phyloP scores from a whole-genome alignment of 2,113 vertebrate species.

The Otolemur garnettii region DNA sequence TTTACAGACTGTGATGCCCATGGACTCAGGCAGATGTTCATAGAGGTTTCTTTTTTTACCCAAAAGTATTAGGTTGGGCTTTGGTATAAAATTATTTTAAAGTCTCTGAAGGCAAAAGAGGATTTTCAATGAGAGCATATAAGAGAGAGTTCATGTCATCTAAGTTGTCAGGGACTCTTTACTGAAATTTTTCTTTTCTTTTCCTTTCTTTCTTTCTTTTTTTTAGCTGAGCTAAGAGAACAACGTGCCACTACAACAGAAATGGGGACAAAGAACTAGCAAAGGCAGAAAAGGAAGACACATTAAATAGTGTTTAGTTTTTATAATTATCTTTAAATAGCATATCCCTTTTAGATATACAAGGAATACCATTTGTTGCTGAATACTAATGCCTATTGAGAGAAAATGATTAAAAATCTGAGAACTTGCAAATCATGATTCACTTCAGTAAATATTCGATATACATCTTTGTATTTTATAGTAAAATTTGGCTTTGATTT shows the following conservation, averaged over 20 bases:
- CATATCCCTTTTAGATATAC: neutral
- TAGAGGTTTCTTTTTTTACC: neutral
- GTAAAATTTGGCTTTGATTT: neutral
- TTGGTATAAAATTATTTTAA: neutral
- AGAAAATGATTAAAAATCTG: neutral
- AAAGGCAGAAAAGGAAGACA: neutral
- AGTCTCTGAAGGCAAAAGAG: neutral
- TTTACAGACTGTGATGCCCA: neutral
- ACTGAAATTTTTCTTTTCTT: neutral
- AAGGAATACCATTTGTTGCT: neutral
- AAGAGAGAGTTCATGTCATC: neutral
- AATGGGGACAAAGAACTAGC: neutral
- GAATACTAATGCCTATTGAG: neutral
- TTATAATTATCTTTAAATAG: neutral
- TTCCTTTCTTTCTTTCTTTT: no score
- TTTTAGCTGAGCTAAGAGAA: neutral
- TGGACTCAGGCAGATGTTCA: neutral
- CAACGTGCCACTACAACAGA: neutral
- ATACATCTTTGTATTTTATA: neutral
- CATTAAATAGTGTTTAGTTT: neutral
- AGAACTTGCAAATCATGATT: neutral
- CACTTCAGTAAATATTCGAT: neutral
- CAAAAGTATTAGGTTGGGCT: neutral
- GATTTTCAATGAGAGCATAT: neutral
- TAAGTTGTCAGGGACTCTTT: neutral